phyloP scores from a whole-genome alignment of 2,888 invertebrate species.

The Hyposoter didymator region DNA sequence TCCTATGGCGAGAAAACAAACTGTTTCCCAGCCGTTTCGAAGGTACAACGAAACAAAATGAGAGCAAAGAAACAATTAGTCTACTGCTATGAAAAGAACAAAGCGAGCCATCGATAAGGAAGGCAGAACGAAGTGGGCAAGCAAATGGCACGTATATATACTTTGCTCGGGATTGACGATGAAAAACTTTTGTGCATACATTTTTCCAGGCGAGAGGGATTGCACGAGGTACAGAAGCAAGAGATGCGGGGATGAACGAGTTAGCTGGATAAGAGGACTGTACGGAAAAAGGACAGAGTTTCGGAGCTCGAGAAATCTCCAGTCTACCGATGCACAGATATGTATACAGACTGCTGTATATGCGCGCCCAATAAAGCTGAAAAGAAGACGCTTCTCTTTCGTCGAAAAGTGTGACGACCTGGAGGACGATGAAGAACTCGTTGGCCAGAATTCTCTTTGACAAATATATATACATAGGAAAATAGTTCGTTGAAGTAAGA shows the following conservation, averaged over 20 bases:
- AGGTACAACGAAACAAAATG: neutral
- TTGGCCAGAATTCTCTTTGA: slow-evolving; percentile 40
- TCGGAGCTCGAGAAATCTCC: slow-evolving; percentile 2
- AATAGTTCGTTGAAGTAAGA: slow-evolving; percentile 7
- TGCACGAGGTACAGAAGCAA: neutral
- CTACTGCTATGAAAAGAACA: neutral
- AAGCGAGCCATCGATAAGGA: slow-evolving; percentile 5
- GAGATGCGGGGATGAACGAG: neutral
- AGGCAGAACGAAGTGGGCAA: neutral
- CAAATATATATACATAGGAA: slow-evolving; percentile 7
- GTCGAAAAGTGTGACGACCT: slow-evolving; percentile 43
- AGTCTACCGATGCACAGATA: slow-evolving; percentile 25
- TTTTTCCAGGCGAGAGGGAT: slow-evolving; percentile 4
- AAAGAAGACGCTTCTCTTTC: slow-evolving; percentile 51
- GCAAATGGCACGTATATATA: neutral
- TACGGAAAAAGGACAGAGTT: neutral
- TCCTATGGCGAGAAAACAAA: neutral
- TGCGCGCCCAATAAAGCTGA: slow-evolving; percentile 42
- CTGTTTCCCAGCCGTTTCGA: neutral
- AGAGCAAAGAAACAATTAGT: neutral
- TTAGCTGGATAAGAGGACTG: slow-evolving; percentile 39
- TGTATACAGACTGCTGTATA: no score
- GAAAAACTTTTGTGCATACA: slow-evolving; percentile 26
- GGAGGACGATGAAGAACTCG: slow-evolving; percentile 62
- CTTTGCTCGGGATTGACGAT: slow-evolving; percentile 14